Base-by-base conservation (phyloP, 2,888 invertebrate species). In the Spisula subtruncata region DNA sequence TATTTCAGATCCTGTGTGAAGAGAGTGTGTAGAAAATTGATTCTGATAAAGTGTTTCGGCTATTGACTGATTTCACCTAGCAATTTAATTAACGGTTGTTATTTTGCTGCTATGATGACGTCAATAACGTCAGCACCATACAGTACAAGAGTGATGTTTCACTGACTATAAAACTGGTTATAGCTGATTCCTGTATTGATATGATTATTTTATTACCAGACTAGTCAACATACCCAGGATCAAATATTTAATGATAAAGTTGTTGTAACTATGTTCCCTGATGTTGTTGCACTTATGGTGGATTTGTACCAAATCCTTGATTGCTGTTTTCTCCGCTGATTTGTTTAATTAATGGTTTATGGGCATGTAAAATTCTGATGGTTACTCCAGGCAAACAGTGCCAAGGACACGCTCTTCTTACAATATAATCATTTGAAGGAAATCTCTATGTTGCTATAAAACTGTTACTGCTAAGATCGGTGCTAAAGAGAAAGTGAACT, bases 1-100 rank as follows among this genome's bases (percentile, higher is more conserved):
- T 66, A 25, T 66, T 66, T 66, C n/a, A 66, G 41, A 41, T 41
- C 25, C n/a, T 25, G 60, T n/a, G 4, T 2, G 25, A 66, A 60
- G 25, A 60, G 60, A 60, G n/a, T 25, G 60, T 25, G 60, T 66
- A n/a, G 60, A 66, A 56, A 60, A 66, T 66, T 66, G 25, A 66
- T 66, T 66, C 60, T 66, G 20, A 66, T 66, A n/a, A n/a, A 66
- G n/a, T 25, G 60, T 66, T 66, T 66, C 51, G 60, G 60, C 25
- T 66, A 66, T 66, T 66, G 60, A 66, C 2, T 0, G 60, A 25
- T 66, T 25, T 25, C 60, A 54, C 54, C 32, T 14, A 48, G 48
- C 29, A 46, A 84, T 46, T 84, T 84, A 84, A 84, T 84, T 84
- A 84, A 84, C n/a, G 14, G 71, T 66, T 84, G 48, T 83, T 83